Base-by-base conservation (phyloP, 2,888 invertebrate genomes). In the Geophilus truncorum region DNA sequence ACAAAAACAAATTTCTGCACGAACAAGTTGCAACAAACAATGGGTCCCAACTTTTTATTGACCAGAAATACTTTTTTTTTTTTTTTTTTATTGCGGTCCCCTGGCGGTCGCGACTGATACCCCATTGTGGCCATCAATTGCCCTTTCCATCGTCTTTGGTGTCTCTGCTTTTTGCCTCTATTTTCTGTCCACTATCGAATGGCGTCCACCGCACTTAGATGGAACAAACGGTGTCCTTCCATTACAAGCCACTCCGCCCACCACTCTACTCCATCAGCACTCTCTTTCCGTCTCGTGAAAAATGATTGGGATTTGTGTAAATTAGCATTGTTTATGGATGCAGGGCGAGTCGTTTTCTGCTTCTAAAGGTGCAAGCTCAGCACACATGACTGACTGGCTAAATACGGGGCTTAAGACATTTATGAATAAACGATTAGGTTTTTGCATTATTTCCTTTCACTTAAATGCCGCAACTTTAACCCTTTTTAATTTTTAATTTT, bases 261-360 rank as follows among this genome's bases (percentile, higher is more conserved):
- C 57, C 57, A 62, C 57, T 62, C 57, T 62, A 62, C 57, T 62
- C 57, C 57, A 62, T 62, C 57, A 62, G 57, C 57, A 62, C 57
- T 62, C 57, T 62, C 57, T 62, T 40, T 62, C 57, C 57, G 57
- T 62, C 57, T 62, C 57, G 57, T 62, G 57, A 62, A 62, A 62
- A 62, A 62, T 62, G 57, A 62, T 62, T 62, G 57, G 57, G 57
- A 62, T 62, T 62, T 62, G 57, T 62, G 57, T 62, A 62, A 62
- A 62, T 62, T 62, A 62, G 57, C 57, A 62, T 62, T 62, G 57
- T 62, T 62, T 62, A 62, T 62, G 57, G 57, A 23, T 23, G 57
- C 57, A 23, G 57, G n/a, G 21, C 18, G 10, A 21, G 21, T 62
- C 57, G 57, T 23, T 62, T 62, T 62, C 57, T 62, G 23, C 21